These are phyloP conservation scores for Telmatherina bonti DNA, from an alignment of 2,797 vertebrate genomes.

Conservation along the genomic window DNA sequence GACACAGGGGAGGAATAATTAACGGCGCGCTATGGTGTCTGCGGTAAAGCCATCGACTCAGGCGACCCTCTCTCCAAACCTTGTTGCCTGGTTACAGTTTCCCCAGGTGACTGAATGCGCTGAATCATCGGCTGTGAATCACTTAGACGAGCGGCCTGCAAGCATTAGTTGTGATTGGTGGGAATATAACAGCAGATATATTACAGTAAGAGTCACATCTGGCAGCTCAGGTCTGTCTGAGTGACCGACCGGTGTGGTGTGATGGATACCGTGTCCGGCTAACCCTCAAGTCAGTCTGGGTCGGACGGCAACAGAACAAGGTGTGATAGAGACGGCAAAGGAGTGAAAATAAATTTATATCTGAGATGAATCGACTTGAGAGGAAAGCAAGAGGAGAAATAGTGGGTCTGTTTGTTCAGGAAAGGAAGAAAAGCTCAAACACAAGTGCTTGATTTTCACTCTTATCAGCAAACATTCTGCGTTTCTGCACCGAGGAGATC, in stretches of 20 bases:
- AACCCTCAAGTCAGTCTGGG: constrained; percentile 34
- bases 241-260: constrained; percentile 30
- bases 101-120: constrained; percentile 63
- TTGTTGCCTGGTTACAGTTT: constrained; percentile 72
- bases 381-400: background rate
- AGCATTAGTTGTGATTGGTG: constrained; percentile 51
- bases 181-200: constrained; percentile 47
- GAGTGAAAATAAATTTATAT: background rate
- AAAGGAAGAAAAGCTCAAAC: background rate
- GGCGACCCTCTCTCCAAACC: constrained; percentile 44
- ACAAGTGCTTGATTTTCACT: background rate
- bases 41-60: constrained; percentile 48
- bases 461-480: background rate
- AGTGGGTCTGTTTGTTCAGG: background rate
- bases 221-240: constrained; percentile 56
- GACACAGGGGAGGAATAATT: constrained; percentile 71
- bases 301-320: constrained; percentile 16
- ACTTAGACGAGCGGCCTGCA: constrained; percentile 31
- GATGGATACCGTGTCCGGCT: constrained; percentile 47
- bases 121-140: constrained; percentile 61
- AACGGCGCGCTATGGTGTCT: constrained; percentile 36
- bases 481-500: constrained; percentile 14
- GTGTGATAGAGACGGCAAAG: constrained; percentile 8
- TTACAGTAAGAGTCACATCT: constrained; percentile 58
- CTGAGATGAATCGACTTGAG: constrained; percentile 17